Base-by-base conservation (phyloP, 2,113 vertebrate genomes). In the Bombycilla garrulus region DNA sequence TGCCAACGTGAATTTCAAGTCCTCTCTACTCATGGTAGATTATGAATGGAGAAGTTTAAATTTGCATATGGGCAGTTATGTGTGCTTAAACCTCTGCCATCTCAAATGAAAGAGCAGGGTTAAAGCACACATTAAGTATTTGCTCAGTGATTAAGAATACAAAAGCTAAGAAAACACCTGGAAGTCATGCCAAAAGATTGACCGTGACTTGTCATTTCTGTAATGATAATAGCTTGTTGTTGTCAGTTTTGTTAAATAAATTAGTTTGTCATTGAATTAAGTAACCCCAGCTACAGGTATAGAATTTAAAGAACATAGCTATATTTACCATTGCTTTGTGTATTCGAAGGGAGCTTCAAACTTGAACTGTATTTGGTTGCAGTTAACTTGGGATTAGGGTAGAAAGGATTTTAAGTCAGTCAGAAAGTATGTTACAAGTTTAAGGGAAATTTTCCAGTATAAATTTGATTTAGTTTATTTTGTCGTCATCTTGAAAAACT, bases 81-180 rank as follows among this genome's bases (percentile, higher is more conserved):
- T 88, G 64, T 74, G 36, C 61, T 69, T 85, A 51, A 84, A 78
- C 36, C 28, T 58, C 57, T 80, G 42, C 47, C 56, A 81, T 45
- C 51, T 78, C 40, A 40, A 50, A 57, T 48, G 33, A 61, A 61
- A 88, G 64, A 88, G 12, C 26, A 61, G 29, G 5, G 56, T 71
- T 88, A 83, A 91, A 58, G 38, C 47, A 74, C 65, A 70, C 15
- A 16, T 54, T 66, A 33, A 67, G 31, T 74, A 45, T 90, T 95
- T 91, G 54, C 8, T 74, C 60, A 86, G 61, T 78, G 53, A 70
- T 94, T 93, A 92, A 90, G 78, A 76, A 26, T 11, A 47, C 40
- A 76, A 88, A 95, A 88, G 76, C 53, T 73, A 81, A 88, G 92
- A 90, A 95, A 88, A 82, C 60, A 80, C 31, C 48, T 79, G 53